These are phyloP conservation scores for Cerastis rubricosa DNA, from an alignment of 2,888 invertebrate species.

Conservation along the genomic window DNA sequence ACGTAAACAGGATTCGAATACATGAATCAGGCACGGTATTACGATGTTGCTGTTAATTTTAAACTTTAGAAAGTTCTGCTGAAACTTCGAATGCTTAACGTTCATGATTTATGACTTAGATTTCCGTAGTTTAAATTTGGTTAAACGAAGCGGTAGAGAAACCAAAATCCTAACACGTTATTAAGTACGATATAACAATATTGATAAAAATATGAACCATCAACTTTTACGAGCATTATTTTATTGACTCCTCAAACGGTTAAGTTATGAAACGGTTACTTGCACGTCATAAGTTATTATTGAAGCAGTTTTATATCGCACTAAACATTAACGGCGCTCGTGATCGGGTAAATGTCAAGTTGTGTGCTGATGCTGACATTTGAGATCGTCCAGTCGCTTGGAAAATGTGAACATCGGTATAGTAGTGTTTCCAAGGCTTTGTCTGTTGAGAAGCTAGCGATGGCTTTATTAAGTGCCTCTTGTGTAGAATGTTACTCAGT, in stretches of 20 bases:
- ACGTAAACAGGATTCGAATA: constrained; percentile 32
- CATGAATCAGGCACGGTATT: constrained; percentile 15
- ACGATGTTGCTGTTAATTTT: constrained; percentile 10
- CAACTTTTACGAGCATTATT: constrained; percentile 42
- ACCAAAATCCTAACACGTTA: constrained; percentile 21
- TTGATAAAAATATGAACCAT: constrained; percentile 44
- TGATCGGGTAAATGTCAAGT: constrained; percentile 82
- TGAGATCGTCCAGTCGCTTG: constrained; percentile 72
- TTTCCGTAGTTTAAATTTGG: constrained; percentile 7
- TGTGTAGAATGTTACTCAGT: constrained; percentile 15
- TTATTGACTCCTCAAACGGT: constrained; percentile 56
- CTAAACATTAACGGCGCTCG: constrained; percentile 73
- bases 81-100: constrained; percentile 1
- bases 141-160: constrained; percentile 16
- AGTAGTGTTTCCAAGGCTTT: constrained; percentile 55
- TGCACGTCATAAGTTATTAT: constrained; percentile 65
- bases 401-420: constrained; percentile 61
- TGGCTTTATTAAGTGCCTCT: constrained; percentile 40
- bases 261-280: constrained; percentile 58
- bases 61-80: constrained; percentile 7
- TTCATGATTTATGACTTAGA: constrained; percentile 8
- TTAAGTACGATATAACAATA: constrained; percentile 40
- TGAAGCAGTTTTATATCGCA: constrained; percentile 71
- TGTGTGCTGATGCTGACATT: constrained; percentile 82
- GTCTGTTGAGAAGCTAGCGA: constrained; percentile 43